These are phyloP conservation scores for Spialia ferax DNA, from an alignment of 2,888 invertebrate species.

Conservation along the genomic window DNA sequence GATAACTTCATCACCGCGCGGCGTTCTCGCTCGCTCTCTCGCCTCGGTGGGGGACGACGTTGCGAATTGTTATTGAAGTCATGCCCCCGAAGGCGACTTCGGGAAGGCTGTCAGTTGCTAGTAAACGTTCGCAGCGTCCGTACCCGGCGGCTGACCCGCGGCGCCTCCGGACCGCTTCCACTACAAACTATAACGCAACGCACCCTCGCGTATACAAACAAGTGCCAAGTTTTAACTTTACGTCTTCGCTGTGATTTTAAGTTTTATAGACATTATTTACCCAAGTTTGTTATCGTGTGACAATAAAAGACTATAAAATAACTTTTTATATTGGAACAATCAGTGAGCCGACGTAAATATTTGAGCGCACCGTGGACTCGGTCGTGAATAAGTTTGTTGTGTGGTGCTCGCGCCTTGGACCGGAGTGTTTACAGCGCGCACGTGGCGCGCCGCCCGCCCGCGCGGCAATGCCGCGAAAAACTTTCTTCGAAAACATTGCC, in stretches of 20 bases:
- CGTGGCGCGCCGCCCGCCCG: slow-evolving; percentile 74
- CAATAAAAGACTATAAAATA: slow-evolving; percentile 58
- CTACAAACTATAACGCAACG: slow-evolving; percentile 66
- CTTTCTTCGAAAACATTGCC: slow-evolving; percentile 77
- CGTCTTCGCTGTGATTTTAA: slow-evolving; percentile 68
- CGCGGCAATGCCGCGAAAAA: slow-evolving; percentile 84
- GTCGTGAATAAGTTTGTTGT: slow-evolving; percentile 48
- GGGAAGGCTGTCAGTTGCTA: slow-evolving; percentile 86
- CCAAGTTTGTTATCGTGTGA: slow-evolving; percentile 50
- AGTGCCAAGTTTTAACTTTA: slow-evolving; percentile 68
- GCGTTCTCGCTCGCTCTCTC: slow-evolving; percentile 81
- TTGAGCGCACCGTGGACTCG: slow-evolving; percentile 40
- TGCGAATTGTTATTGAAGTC: slow-evolving; percentile 87
- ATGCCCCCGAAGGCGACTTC: slow-evolving; percentile 87
- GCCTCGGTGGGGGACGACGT: slow-evolving; percentile 85
- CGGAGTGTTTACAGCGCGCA: slow-evolving; percentile 79
- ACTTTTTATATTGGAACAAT: slow-evolving; percentile 59
- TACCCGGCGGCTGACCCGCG: slow-evolving; percentile 73
- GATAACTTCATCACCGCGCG: slow-evolving; percentile 85
- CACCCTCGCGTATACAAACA: slow-evolving; percentile 66
- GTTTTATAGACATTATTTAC: slow-evolving; percentile 52
- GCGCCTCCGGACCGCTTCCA: slow-evolving; percentile 63
- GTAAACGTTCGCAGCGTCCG: slow-evolving; percentile 83
- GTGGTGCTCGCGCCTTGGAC: slow-evolving; percentile 39
- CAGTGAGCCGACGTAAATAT: slow-evolving; percentile 45